Conservation (phyloP, 2,888 invertebrate species). For the Tolmerus cingulatus region DNA sequence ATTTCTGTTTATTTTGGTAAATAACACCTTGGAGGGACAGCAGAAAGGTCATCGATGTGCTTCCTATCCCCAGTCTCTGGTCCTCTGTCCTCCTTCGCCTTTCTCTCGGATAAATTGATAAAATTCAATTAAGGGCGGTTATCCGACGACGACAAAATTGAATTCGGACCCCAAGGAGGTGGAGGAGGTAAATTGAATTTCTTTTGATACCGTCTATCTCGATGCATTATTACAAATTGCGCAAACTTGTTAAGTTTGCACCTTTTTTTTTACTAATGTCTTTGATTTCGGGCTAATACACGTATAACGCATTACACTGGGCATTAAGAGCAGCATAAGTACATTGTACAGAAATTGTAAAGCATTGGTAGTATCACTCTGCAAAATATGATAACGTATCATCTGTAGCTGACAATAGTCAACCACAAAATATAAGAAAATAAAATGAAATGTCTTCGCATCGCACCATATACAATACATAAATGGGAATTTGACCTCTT, state of each 20-base stretch:
- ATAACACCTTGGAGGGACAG: constrained; percentile 16
- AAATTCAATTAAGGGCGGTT: constrained; percentile 35
- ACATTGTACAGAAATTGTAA: too few relatives aligned
- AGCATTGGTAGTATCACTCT: not conserved
- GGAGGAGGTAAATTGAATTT: not conserved
- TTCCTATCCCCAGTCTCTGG: not conserved
- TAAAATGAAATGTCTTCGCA: not conserved
- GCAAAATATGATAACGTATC: not conserved
- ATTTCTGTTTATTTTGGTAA: constrained; percentile 26
- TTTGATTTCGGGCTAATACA: not conserved
- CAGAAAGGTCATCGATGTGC: constrained; percentile 28
- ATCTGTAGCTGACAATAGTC: not conserved
- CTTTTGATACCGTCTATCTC: not conserved
- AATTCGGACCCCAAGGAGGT: not conserved
- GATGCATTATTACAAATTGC: not conserved
- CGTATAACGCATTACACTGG: not conserved
- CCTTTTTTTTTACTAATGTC: not conserved
- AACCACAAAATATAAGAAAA: not conserved
- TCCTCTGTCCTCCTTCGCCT: not conserved
- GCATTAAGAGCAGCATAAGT: not conserved
- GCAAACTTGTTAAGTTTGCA: not conserved
- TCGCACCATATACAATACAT: not conserved
- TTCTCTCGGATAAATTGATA: constrained; percentile 18
- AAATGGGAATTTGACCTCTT: not conserved
- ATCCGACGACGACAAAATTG: constrained; percentile 12